phyloP scores from a whole-genome alignment of 2,113 vertebrate genomes.

The Indicator maculatus region DNA sequence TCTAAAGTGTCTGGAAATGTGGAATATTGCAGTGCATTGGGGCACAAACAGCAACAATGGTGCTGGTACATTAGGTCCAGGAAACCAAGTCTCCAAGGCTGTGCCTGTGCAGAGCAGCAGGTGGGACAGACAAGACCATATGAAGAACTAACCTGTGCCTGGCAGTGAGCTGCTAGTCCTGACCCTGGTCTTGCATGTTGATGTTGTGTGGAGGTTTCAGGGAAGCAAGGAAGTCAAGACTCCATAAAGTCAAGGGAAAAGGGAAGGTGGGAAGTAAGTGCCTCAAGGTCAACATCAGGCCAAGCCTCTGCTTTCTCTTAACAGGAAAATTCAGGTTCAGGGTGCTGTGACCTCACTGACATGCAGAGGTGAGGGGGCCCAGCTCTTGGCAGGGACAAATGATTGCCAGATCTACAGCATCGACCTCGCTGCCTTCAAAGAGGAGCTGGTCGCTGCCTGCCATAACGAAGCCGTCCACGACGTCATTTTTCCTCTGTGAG shows the following conservation, averaged over 20 bases:
- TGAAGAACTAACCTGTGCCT: background rate
- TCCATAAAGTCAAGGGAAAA: background rate
- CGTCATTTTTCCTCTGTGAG: slow-evolving; percentile 84
- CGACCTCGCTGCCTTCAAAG: slow-evolving; percentile 79
- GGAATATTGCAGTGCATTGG: background rate
- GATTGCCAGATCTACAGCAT: slow-evolving; percentile 82
- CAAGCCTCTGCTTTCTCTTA: slow-evolving; percentile 17
- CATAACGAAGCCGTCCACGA: slow-evolving; percentile 81
- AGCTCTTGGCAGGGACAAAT: slow-evolving; percentile 85
- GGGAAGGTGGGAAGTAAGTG: background rate
- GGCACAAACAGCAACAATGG: background rate
- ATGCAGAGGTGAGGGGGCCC: slow-evolving; percentile 78
- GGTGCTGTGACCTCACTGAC: slow-evolving; percentile 85
- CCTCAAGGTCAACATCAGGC: background rate
- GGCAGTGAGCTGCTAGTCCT: background rate
- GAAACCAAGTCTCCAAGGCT: background rate
- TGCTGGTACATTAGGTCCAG: background rate
- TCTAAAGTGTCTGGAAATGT: background rate
- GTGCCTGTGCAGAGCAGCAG: background rate
- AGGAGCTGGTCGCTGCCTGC: slow-evolving; percentile 81
- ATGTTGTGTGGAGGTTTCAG: background rate
- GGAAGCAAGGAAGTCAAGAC: background rate
- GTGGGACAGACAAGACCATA: background rate
- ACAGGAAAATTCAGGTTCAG: slow-evolving; percentile 82
- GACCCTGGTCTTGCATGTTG: background rate